These are phyloP conservation scores for Garra rufa DNA, from an alignment of 2,113 vertebrate genomes.

Conservation along the genomic window DNA sequence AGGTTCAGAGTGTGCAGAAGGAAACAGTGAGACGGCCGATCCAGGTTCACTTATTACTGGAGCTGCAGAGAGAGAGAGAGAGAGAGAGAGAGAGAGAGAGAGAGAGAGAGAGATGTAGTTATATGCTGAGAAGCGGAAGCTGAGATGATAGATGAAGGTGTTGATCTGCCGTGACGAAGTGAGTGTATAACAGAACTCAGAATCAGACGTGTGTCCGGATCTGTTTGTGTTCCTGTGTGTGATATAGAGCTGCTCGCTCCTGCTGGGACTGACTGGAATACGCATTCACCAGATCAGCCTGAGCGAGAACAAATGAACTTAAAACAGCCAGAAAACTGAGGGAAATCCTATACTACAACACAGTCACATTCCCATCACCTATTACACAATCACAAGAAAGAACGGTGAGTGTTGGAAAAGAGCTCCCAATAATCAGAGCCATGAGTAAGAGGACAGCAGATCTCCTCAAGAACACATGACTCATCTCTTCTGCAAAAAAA, in stretches of 20 bases:
- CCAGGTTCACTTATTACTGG: not conserved
- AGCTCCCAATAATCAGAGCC: no score
- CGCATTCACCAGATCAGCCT: constrained; percentile 41
- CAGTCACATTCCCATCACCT: no score
- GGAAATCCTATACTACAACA: not conserved
- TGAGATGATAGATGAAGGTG: not conserved
- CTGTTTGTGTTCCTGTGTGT: constrained; percentile 38
- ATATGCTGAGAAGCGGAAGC: not conserved
- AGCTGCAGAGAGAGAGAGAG: not conserved
- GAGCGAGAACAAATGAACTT: not conserved
- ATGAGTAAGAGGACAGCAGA: no score
- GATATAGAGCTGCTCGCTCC: constrained; percentile 42
- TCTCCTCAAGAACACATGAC: no score
- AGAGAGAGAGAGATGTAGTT: not conserved
- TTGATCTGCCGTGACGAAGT: not conserved
- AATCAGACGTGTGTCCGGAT: not conserved
- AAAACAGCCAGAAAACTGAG: not conserved
- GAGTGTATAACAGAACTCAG: not conserved
- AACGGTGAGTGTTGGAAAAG: not conserved
- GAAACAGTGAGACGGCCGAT: not conserved
- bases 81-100: not conserved
- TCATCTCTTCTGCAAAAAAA: no score
- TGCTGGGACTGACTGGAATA: constrained; percentile 54
- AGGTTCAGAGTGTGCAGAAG: no score
- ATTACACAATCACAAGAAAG: not conserved